Evolutionary conservation across 2,113 vertebrate species (phyloP).

Genomic region (Mirounga angustirostris): DNA sequence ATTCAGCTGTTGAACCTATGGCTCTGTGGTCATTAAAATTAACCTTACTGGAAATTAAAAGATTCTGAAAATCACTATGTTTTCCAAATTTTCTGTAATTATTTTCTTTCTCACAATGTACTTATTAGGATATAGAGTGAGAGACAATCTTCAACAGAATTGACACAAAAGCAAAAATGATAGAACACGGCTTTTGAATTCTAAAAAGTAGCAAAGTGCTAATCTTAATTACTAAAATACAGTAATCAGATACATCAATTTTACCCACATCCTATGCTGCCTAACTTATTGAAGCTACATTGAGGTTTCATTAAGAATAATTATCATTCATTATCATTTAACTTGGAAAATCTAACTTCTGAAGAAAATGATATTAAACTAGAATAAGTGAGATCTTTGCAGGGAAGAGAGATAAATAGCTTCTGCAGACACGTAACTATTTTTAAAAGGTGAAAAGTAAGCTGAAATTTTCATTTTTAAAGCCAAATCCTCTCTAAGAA

Average conservation of each 20-base stretch:
- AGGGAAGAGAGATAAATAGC: conserved; percentile 28
- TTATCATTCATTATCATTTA: conserved; percentile 61
- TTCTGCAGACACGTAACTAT: conserved; percentile 17
- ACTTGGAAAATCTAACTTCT: conserved; percentile 54
- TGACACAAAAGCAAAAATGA: conserved; percentile 17
- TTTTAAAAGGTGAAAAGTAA: conserved; percentile 54
- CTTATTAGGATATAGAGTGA: background rate
- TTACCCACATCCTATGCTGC: background rate
- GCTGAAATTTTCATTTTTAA: conserved; percentile 39
- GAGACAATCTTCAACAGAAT: background rate
- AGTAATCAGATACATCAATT: background rate
- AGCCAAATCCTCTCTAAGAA: background rate
- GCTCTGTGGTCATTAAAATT: background rate
- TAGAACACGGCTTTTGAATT: background rate
- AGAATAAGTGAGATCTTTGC: conserved; percentile 44
- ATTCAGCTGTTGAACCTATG: background rate
- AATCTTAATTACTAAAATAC: background rate
- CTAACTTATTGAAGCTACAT: background rate
- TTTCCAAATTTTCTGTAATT: background rate
- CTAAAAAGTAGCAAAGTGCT: background rate
- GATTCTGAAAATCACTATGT: background rate
- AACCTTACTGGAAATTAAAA: background rate
- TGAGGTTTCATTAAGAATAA: conserved; percentile 51
- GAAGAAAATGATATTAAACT: conserved; percentile 59
- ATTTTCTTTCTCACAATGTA: background rate